These are phyloP conservation scores for Carabus problematicus DNA, from an alignment of 2,888 invertebrate species.

Conservation along the genomic window DNA sequence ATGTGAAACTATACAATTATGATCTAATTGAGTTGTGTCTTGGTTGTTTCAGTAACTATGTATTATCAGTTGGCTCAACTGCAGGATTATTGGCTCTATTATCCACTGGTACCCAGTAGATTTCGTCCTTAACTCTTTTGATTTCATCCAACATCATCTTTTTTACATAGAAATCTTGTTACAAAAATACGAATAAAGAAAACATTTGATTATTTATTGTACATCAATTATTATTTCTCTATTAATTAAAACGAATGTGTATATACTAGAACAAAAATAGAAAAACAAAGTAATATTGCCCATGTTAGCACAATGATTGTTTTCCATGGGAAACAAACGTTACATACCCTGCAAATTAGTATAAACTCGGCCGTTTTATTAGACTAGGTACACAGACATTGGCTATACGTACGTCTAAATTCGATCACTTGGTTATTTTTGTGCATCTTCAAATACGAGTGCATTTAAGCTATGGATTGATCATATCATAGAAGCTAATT, in stretches of 20 bases:
- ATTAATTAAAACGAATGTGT: constrained; percentile 20
- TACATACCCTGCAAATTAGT: no score
- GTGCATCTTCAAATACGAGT: no score
- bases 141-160: constrained; percentile 17
- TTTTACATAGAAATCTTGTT: constrained; percentile 25
- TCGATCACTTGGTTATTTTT: no score
- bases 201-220: constrained; percentile 39
- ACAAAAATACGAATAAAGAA: constrained; percentile 23
- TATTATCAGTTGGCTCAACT: constrained; percentile 87
- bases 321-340: no score
- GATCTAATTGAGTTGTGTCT: not conserved
- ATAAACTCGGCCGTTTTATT: no score
- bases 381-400: no score
- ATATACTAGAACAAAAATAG: not conserved
- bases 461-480: no score
- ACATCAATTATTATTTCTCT: constrained; percentile 35
- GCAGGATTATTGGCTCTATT: constrained; percentile 92
- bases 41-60: constrained; percentile 75
- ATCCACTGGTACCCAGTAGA: constrained; percentile 88
- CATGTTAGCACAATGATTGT: no score
- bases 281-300: not conserved
- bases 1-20: not conserved
- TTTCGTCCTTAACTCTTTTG: constrained; percentile 30
- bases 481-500: no score
- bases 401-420: no score